Conservation (phyloP, 1,140 invertebrate genomes). For the Diorhabda elongata region DNA sequence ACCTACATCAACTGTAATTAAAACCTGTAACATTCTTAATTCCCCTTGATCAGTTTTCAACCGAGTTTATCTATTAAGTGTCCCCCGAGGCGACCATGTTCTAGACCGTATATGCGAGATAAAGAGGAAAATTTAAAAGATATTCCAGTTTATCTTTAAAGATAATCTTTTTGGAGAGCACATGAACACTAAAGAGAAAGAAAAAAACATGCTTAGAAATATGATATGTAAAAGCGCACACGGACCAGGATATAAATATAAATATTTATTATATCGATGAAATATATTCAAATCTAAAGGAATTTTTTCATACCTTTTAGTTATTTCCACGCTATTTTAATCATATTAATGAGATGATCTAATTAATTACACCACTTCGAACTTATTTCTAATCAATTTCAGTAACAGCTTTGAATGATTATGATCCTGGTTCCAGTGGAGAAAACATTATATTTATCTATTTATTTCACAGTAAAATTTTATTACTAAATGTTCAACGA, state of each 20-base stretch:
- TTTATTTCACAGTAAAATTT: too few species aligned
- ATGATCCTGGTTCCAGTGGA: too few species aligned
- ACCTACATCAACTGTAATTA: conserved; percentile 14
- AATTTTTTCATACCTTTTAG: too few species aligned
- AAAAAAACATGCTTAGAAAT: conserved; percentile 12
- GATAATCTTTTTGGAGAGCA: conserved; percentile 16
- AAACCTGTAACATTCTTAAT: conserved; percentile 16
- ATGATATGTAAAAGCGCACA: neutral
- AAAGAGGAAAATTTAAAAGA: conserved; percentile 10
- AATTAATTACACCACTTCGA: too few species aligned
- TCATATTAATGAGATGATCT: too few species aligned
- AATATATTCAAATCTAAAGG: too few species aligned
- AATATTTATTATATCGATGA: neutral
- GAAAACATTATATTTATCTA: too few species aligned
- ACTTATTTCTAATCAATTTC: too few species aligned
- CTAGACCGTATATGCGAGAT: conserved; percentile 8
- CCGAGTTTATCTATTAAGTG: conserved; percentile 14
- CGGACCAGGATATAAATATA: neutral
- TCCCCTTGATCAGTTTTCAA: conserved; percentile 10
- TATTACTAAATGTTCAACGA: too few species aligned
- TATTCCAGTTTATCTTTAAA: conserved; percentile 13
- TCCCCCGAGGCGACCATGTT: conserved; percentile 7
- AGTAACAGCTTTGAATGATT: too few species aligned
- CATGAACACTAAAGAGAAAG: conserved; percentile 1
- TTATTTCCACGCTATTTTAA: too few species aligned